These are phyloP conservation scores for Brachyhypopomus occidentalis DNA, from an alignment of 2,113 vertebrate genomes.

Conservation along the genomic window DNA sequence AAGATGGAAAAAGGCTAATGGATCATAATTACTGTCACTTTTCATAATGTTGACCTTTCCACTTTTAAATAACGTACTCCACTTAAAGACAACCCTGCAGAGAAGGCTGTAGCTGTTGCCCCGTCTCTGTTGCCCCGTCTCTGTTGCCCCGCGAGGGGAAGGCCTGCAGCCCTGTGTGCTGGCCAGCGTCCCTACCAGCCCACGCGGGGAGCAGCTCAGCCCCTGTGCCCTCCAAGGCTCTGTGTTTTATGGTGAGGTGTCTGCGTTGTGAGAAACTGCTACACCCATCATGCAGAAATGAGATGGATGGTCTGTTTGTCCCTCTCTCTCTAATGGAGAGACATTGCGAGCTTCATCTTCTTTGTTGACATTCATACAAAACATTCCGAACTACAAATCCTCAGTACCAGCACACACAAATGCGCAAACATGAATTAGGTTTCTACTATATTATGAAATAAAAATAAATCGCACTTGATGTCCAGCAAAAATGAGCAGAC, in stretches of 20 bases:
- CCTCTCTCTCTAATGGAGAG: slow-evolving; percentile 60
- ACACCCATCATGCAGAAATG: slow-evolving; percentile 61
- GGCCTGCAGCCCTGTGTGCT: not conserved
- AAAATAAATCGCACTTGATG: too few species aligned
- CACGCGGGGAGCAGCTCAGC: slow-evolving; percentile 48
- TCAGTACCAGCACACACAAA: not conserved
- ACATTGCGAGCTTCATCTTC: slow-evolving; percentile 62
- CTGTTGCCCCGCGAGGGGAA: not conserved
- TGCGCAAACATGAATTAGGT: not conserved
- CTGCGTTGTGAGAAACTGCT: slow-evolving; percentile 67
- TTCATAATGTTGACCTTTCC: slow-evolving; percentile 66
- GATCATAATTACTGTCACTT: slow-evolving; percentile 76
- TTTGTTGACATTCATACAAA: not conserved
- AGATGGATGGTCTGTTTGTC: slow-evolving; percentile 71
- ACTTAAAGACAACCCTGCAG: slow-evolving; percentile 40
- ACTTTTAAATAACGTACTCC: slow-evolving; percentile 65
- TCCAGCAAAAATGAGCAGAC: too few species aligned
- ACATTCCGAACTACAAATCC: not conserved
- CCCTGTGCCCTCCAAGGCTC: slow-evolving; percentile 57
- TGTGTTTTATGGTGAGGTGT: slow-evolving; percentile 64
- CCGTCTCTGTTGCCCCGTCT: too few species aligned
- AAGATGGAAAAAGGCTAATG: slow-evolving; percentile 63
- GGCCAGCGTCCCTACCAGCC: not conserved
- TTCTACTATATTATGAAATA: too few species aligned
- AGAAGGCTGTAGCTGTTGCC: not conserved